Percentiles rank a stretch among this genome's conserved stretches.
These are phyloP conservation scores for Polypterus senegalus DNA, from an alignment of 2,113 vertebrate species.

Conservation along the genomic window DNA sequence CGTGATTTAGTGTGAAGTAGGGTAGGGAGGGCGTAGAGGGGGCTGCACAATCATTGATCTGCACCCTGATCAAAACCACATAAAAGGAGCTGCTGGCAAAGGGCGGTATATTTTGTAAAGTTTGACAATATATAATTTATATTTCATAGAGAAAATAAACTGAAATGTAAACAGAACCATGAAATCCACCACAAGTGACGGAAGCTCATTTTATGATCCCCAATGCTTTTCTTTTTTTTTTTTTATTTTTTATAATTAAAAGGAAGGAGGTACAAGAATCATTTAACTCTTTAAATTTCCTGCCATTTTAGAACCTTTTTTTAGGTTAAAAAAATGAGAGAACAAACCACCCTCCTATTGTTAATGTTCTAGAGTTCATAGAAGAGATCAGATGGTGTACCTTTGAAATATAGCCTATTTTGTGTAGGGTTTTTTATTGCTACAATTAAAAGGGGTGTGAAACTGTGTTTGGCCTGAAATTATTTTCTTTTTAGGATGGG, in stretches of 20 bases:
- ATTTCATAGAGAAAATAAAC: neutral
- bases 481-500: too few species aligned
- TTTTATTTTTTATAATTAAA: slow-evolving; percentile 15
- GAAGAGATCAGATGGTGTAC: slow-evolving; percentile 6
- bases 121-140: slow-evolving; percentile 27
- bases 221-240: slow-evolving; percentile 5
- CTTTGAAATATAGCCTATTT: neutral
- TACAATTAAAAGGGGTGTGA: too few species aligned
- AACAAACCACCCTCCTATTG: neutral
- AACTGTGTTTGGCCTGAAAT: too few species aligned
- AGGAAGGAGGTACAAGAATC: slow-evolving; percentile 5
- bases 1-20: slow-evolving; percentile 47
- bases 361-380: too few species aligned
- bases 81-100: too few species aligned
- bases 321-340: neutral
- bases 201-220: slow-evolving; percentile 12
- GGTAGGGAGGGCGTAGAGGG: neutral
- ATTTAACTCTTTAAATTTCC: too few species aligned
- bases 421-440: too few species aligned
- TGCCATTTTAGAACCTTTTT: too few species aligned
- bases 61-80: too few species aligned
- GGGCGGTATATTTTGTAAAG: too few species aligned
- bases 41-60: neutral
- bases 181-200: slow-evolving; percentile 9
- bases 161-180: slow-evolving; percentile 15